phyloP scores from a whole-genome alignment of 2,888 invertebrate genomes.

The Busseola fusca region DNA sequence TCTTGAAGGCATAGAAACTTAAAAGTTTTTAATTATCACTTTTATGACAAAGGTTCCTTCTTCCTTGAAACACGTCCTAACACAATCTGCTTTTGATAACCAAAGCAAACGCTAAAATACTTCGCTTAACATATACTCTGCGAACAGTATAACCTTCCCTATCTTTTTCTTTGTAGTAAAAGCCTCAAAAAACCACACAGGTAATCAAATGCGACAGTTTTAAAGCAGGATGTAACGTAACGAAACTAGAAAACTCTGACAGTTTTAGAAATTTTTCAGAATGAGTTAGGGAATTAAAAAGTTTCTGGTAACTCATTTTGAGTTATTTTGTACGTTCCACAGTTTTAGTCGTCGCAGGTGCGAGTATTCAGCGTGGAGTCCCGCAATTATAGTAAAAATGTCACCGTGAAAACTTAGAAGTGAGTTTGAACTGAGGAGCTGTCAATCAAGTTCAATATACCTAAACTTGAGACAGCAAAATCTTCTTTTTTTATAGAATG shows the following conservation, averaged over 20 bases:
- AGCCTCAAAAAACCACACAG: not conserved
- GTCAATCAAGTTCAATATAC: too few relatives aligned
- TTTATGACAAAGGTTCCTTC: not conserved
- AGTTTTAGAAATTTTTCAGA: conserved; percentile 44
- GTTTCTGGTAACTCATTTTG: conserved; percentile 55
- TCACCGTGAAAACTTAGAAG: not conserved
- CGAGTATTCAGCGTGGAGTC: not conserved
- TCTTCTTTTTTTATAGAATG: too few relatives aligned
- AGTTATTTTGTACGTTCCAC: not conserved
- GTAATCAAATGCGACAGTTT: conserved; percentile 11
- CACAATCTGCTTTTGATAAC: not conserved
- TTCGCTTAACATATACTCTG: not conserved
- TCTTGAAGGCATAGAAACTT: not conserved
- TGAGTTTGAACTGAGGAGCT: not conserved
- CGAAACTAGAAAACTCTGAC: conserved; percentile 6
- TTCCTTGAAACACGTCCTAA: not conserved
- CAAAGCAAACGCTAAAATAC: not conserved
- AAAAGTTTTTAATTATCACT: not conserved
- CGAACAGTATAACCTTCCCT: not conserved
- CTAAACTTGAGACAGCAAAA: too few relatives aligned
- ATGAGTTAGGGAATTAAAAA: conserved; percentile 50
- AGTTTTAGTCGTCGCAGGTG: not conserved
- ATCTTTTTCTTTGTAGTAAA: not conserved
- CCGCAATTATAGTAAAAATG: not conserved
- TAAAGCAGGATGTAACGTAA: conserved; percentile 8